Base-by-base conservation (phyloP, 1,140 invertebrate genomes). In the Lerema accius region DNA sequence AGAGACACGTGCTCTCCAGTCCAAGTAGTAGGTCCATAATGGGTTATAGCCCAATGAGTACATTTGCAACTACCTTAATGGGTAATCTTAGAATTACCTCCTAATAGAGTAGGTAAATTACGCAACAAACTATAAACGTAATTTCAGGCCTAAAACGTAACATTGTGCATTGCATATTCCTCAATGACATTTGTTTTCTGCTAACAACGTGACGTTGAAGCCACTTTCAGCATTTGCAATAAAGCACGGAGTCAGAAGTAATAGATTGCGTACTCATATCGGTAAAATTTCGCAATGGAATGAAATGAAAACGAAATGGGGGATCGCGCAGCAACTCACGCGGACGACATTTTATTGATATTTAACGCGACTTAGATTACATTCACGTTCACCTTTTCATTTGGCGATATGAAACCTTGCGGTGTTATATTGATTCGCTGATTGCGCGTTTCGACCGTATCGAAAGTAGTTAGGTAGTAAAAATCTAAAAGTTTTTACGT, bases 271-370 rank as follows among this genome's bases (percentile, higher is more conserved):
- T 7, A 7, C 4, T 32, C 6, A n/a, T n/a, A n/a, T n/a, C n/a
- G n/a, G 28, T 32, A 3, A 2, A 23, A 32, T 32, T 32, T 32
- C 6, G 28, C 28, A 7, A 32, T 9, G 28, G 1, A 32, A 32
- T 32, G 51, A 55, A 55, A 28, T 37, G 51, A 42, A 55, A 55
- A 23, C 17, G 39, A 55, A 2, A 37, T 17, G 19, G 13, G n/a
- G 17, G 19, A 55, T 55, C 51, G 11, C 19, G 35, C 37, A 37
- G 17, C 37, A 42, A 26, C 23, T 40, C 19, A n/a, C n/a, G 35
- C 39, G 37, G 17, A n/a, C 13, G 37, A 55, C 45, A 43, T 40
- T 28, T 42, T 28, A 55, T 43, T 28, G 39, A 43, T 55, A 42
- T 53, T 40, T n/a, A 42, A 40, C 42, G n/a, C 11, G 28, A 51